Percentiles rank a stretch among this genome's conserved stretches.
Conservation (phyloP, 64 coral and sea anemone genomes). For the Montipora capricornis region DNA sequence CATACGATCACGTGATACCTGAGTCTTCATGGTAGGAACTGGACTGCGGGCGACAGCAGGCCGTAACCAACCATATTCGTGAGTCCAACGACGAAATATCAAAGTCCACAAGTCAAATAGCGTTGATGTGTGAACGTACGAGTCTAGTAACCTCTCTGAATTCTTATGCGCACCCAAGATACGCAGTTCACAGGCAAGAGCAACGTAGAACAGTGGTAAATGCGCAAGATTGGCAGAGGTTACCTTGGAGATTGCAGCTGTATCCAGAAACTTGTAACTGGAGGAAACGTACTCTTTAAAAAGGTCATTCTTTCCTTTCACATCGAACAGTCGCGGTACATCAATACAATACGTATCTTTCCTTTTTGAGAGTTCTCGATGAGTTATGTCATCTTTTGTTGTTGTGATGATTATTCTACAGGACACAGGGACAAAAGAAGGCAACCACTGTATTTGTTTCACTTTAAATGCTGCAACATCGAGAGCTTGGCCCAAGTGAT, state of each 20-base stretch:
- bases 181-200: conserved; percentile 84
- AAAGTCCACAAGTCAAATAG: conserved; percentile 88
- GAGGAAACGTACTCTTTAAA: conserved; percentile 74
- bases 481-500: conserved; percentile 71
- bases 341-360: conserved; percentile 75
- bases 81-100: conserved; percentile 94
- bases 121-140: conserved; percentile 72
- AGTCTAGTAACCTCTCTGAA: conserved; percentile 80
- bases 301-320: conserved; percentile 68
- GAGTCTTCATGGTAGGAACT: conserved; percentile 83
- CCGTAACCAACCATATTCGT: conserved; percentile 92
- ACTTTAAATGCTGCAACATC: conserved; percentile 69
- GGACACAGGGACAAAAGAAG: conserved; percentile 60
- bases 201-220: conserved; percentile 87
- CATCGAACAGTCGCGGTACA: conserved; percentile 67
- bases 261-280: conserved; percentile 80
- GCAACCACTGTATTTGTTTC: conserved; percentile 91
- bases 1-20: conserved; percentile 94
- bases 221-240: conserved; percentile 72
- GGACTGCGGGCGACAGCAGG: conserved; percentile 77
- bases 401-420: conserved; percentile 94
- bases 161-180: conserved; percentile 80
- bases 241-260: conserved; percentile 51
- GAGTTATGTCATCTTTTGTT: conserved; percentile 84
- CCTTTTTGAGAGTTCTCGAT: conserved; percentile 66